Evolutionary conservation across 2,888 invertebrate genomes (phyloP), one percentile per base, ranked within the genome.

Genomic region (Urechis unicinctus): DNA sequence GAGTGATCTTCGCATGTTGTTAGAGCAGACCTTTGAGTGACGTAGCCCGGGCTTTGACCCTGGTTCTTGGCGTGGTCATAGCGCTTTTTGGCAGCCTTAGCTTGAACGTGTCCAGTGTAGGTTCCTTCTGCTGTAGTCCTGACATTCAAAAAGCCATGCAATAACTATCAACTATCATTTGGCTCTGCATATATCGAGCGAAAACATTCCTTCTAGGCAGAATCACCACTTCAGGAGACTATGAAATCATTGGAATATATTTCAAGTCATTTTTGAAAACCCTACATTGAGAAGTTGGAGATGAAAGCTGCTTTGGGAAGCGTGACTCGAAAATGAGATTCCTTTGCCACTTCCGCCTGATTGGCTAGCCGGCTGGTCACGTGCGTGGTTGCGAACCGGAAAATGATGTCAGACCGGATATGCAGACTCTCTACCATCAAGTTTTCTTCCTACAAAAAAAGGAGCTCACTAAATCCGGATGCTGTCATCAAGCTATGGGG

Each of bases 21-120:
- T n/a, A n/a, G n/a, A n/a, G n/a, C n/a, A n/a, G n/a, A 70, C 71
- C 61, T 63, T 36, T 63, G 62, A 17, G 59, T 61, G 21, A 71
- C 65, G 51, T 69, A 67, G 2, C 68, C 72, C 0, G 71, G 69
- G 5, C 68, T 64, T 51, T 71, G 66, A 4, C 73, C 73, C 52
- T 59, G 59, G 24, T 49, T 50, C 44, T 67, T 66, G 3, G 73
- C 71, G 25, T 61, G 62, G n/a, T 69, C 66, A 49, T 72, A 72
- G 4, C 63, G 56, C 43, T 62, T 60, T 46, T 60, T 63, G 17
- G 72, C 72, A 17, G 57, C 57, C 55, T 72, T 71, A 53, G 69
- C 71, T 53, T 71, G 68, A 6, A 72, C 68, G 17, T 61, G 55
- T 3, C 70, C 72, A 3, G 61, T 57, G 47, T 71, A 71, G 26